Base-by-base conservation (phyloP, 2,797 vertebrate species). In the Acipenser oxyrinchus region DNA sequence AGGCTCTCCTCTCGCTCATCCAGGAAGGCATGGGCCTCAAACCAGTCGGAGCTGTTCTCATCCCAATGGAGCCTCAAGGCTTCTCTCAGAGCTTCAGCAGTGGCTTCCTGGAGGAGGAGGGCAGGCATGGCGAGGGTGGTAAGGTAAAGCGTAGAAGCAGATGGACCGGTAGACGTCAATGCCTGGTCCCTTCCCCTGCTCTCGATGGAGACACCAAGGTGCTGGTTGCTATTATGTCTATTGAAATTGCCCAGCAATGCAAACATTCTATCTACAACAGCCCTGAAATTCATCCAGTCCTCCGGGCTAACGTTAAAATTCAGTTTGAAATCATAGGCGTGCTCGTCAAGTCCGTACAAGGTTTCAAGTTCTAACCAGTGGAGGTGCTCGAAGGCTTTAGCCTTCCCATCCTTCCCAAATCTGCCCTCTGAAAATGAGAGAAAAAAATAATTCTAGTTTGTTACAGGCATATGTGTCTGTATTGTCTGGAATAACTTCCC, bases 341-440 rank as follows among this genome's bases (percentile, higher is more conserved):
- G 49, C 64, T 69, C 52, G 18, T 75, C 72, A 60, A 69, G 74
- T 78, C 75, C 73, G 69, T 74, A 66, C 71, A 71, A 7, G 62
- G 68, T 67, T 75, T 82, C 76, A 75, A 78, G 75, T 81, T 77
- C 69, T 70, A 71, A 69, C 72, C 73, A 67, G 67, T 64, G 81
- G 78, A 71, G 79, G 68, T 11, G 66, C 49, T 68, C 71, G 51
- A 48, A 79, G 68, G 69, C 63, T 74, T 87, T 94, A 98, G 60
- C 95, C 96, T 74, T 98, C 94, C 95, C 96, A 97, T 71, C 95
- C 95, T 91, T 98, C 94, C 96, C 96, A 98, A 72, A 98, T 92
- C 68, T 95, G 94, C 69, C 92, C 95, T 86, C 95, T 98, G 87
- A 66, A 73, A 74, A 78, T 70, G 67, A 49, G 60, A 59, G 12